Evolutionary conservation across 2,888 invertebrate species (phyloP).

Genomic region (Entomobrya multifasciata): DNA sequence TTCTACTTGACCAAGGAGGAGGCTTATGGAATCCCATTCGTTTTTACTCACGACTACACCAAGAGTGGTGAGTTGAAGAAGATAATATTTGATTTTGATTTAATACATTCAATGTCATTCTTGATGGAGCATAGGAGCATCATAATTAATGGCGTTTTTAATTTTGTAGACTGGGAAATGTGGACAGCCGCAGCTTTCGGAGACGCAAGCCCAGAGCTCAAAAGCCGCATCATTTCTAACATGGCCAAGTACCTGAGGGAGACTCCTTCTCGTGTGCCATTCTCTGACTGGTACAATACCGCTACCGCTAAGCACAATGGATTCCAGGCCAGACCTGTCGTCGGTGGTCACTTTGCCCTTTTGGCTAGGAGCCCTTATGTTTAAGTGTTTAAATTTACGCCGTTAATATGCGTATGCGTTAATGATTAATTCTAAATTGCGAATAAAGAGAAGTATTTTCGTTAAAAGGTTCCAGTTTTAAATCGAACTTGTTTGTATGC

Average conservation of each 20-base stretch:
- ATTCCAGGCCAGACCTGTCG: conserved; percentile 75
- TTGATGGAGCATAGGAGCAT: too few relatives aligned
- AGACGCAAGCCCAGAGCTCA: conserved; percentile 64
- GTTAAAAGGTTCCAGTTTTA: too few relatives aligned
- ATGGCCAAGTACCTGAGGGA: conserved; percentile 64
- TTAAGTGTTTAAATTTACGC: too few relatives aligned
- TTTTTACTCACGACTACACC: conserved; percentile 76
- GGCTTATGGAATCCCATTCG: conserved; percentile 76
- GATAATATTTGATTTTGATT: neutral
- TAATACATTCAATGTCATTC: neutral
- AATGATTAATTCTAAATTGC: too few relatives aligned
- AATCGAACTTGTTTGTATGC: too few relatives aligned
- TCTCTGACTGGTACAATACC: conserved; percentile 76
- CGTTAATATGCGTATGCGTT: too few relatives aligned
- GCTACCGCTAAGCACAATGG: conserved; percentile 68
- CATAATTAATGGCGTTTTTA: conserved; percentile 8
- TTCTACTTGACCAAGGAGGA: conserved; percentile 75
- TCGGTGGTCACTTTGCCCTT: conserved; percentile 77
- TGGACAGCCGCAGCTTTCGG: conserved; percentile 78
- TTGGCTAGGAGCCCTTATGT: too few relatives aligned
- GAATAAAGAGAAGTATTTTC: too few relatives aligned
- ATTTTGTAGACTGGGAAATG: conserved; percentile 77
- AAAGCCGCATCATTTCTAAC: conserved; percentile 47
- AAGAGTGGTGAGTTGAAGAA: conserved; percentile 60
- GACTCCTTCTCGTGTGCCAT: conserved; percentile 72